Percentiles rank a stretch among this genome's conserved stretches.
These are phyloP conservation scores for Hephaestus fuliginosus DNA, from an alignment of 2,797 vertebrate species.

Conservation along the genomic window DNA sequence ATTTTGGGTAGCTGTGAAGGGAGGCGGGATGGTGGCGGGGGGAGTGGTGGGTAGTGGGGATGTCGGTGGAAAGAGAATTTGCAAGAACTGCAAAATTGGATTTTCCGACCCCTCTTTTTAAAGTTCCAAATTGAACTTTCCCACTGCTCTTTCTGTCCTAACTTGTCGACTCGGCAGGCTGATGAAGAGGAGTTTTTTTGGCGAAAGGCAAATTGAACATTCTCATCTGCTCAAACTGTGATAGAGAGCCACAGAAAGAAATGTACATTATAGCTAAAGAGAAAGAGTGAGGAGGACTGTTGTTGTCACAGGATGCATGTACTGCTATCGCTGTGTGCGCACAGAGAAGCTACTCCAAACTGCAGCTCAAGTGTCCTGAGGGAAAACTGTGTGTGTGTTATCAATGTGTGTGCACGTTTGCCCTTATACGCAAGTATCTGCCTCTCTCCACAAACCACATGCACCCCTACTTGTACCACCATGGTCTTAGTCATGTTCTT, in stretches of 20 bases:
- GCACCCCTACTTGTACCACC: neutral
- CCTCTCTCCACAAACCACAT: neutral
- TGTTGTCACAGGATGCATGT: neutral
- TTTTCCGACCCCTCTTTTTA: slow-evolving; percentile 65
- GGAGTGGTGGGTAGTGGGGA: neutral
- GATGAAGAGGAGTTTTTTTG: slow-evolving; percentile 28
- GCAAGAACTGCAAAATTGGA: slow-evolving; percentile 78
- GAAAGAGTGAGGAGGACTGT: slow-evolving; percentile 3
- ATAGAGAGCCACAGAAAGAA: slow-evolving; percentile 25
- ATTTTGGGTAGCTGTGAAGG: slow-evolving; percentile 42
- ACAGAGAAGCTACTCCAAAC: neutral
- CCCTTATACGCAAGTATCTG: neutral
- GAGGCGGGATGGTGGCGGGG: neutral
- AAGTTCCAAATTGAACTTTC: slow-evolving; percentile 66
- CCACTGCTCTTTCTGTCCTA: slow-evolving; percentile 30
- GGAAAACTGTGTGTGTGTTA: neutral
- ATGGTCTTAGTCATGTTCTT: neutral
- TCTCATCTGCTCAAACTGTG: slow-evolving; percentile 12
- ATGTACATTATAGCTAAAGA: neutral
- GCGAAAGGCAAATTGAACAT: slow-evolving; percentile 18
- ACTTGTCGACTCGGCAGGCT: slow-evolving; percentile 48
- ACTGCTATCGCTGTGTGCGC: neutral
- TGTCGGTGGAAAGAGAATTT: slow-evolving; percentile 48
- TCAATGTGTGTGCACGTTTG: neutral
- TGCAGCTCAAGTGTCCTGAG: slow-evolving; percentile 9